Percentiles rank a stretch among this genome's conserved stretches.
Evolutionary conservation across 2,113 vertebrate species (phyloP).

Genomic region (Zosterops borbonicus): DNA sequence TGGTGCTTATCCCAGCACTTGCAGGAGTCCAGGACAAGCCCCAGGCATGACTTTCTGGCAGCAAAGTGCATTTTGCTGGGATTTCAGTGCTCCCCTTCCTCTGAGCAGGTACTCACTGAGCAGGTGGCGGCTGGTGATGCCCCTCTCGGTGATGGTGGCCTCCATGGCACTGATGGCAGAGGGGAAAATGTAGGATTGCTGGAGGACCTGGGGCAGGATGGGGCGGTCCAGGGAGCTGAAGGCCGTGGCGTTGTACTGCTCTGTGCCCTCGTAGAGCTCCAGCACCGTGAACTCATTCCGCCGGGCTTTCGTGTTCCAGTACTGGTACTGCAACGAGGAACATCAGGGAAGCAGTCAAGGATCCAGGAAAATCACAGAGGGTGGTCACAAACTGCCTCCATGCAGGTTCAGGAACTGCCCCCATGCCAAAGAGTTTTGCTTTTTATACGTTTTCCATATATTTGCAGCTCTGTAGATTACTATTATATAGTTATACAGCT

Average conservation of each 20-base stretch:
- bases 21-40: not conserved
- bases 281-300: slow-evolving; percentile 92
- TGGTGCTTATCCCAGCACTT: not conserved
- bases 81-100: not conserved
- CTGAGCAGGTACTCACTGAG: slow-evolving; percentile 78
- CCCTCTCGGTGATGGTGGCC: slow-evolving; percentile 94
- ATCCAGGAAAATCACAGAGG: not conserved
- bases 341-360: rapidly evolving
- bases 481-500: rapidly evolving
- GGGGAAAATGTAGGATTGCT: slow-evolving; percentile 97
- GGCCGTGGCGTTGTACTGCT: slow-evolving; percentile 95
- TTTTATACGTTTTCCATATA: not conserved
- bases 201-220: slow-evolving; percentile 88
- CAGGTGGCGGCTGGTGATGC: slow-evolving; percentile 96
- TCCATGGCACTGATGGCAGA: slow-evolving; percentile 92
- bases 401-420: not conserved
- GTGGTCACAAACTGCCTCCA: not conserved
- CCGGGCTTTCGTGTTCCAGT: slow-evolving; percentile 96
- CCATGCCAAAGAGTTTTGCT: not conserved
- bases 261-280: slow-evolving; percentile 94
- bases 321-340: slow-evolving; percentile 81
- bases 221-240: slow-evolving; percentile 97
- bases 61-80: not conserved
- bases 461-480: not conserved
- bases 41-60: not conserved